Evolutionary conservation across 2,113 vertebrate genomes (phyloP), one percentile per base, ranked within the genome.

Genomic region (Acrocephalus kingi): DNA sequence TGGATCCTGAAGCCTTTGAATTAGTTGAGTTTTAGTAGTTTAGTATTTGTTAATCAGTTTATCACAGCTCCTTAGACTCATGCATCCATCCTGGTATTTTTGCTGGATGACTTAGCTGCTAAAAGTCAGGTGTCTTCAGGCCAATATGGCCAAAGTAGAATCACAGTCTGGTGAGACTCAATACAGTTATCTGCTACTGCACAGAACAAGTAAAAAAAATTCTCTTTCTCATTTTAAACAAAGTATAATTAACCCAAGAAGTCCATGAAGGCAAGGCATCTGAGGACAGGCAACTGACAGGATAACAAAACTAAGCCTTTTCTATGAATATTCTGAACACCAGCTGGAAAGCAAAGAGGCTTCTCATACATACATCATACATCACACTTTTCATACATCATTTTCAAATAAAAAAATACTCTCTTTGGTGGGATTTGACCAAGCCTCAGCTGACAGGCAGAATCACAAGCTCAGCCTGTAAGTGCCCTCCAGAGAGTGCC

Each of bases 81-180:
- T 3, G 27, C 28, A 35, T 48, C 59, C 68, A n/a, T 22, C 45
- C 39, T 20, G 21, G 11, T 41, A 37, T 51, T 71, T 81, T 51
- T 67, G 39, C 46, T 67, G 59, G n/a, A 77, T 2, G 8, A 90
- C 39, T 62, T n/a, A 45, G 78, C 85, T 80, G 71, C 45, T 84
- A 81, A 86, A 94, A 93, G 14, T 63, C 19, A 79, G n/a, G 13
- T 72, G n/a, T 16, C 73, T 87, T 90, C 33, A 79, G 80, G 89
- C 95, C 95, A 96, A 84, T 89, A 71, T 93, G 93, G 95, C 76
- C 95, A 49, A 93, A 93, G 13, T 55, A 80, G 18, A 74, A 77
- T 56, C 72, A 45, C 43, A 77, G 76, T 61, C 77, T 48, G 45
- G 24, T 84, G 13, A 87, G 72, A 96, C 68, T 88, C 49, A 87